Conservation (phyloP, 2,113 vertebrate genomes). For the Dasyornis broadbenti region DNA sequence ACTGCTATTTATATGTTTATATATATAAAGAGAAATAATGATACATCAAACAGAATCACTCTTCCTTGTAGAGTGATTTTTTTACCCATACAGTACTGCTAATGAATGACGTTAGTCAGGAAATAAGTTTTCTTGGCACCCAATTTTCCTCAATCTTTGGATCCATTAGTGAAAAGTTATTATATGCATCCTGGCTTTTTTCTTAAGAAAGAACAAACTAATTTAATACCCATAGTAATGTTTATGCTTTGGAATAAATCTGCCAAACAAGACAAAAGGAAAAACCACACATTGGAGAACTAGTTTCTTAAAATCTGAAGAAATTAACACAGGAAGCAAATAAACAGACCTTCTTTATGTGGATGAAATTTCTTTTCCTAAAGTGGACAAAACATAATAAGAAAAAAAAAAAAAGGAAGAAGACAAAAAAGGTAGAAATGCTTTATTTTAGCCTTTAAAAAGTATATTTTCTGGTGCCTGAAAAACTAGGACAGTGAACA, state of each 20-base stretch:
- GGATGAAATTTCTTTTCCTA: not conserved
- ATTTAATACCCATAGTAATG: not conserved
- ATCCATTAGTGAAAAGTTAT: slow-evolving; percentile 16
- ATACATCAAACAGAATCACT: not conserved
- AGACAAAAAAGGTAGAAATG: no score
- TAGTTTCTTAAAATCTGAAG: not conserved
- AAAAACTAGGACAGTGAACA: not conserved
- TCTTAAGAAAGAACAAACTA: not conserved
- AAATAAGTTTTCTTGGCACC: slow-evolving; percentile 25
- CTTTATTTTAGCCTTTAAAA: not conserved
- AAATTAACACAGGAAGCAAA: not conserved
- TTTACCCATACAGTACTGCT: not conserved
- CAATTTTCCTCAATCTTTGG: not conserved
- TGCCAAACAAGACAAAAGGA: not conserved
- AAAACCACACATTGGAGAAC: not conserved
- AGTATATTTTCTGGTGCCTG: not conserved
- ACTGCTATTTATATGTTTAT: not conserved
- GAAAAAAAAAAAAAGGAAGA: fast-evolving
- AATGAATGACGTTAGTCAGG: not conserved
- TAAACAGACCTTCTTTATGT: not conserved
- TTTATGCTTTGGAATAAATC: not conserved
- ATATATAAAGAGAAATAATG: not conserved
- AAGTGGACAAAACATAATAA: not conserved
- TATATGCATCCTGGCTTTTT: not conserved
- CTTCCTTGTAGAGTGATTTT: not conserved